phyloP scores from a whole-genome alignment of 2,888 invertebrate genomes.

The Drosophila merina region DNA sequence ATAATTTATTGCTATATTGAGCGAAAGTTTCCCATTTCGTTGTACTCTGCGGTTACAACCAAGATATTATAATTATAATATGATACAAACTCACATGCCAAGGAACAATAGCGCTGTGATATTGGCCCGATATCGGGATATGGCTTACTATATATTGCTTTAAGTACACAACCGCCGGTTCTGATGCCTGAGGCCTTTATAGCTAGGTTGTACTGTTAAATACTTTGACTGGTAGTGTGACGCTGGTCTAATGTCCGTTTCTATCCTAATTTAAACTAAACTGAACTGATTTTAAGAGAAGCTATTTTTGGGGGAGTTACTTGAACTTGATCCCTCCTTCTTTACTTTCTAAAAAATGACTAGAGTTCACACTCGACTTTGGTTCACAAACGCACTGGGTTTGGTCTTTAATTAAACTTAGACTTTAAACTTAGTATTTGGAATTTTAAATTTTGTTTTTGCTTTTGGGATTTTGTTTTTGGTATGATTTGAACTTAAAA shows the following conservation, averaged over 20 bases:
- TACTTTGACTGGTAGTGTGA: slow-evolving; percentile 79
- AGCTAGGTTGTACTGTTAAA: slow-evolving; percentile 72
- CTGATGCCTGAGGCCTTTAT: slow-evolving; percentile 52
- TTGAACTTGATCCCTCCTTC: slow-evolving; percentile 19
- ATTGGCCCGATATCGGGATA: slow-evolving; percentile 59
- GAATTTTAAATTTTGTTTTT: slow-evolving; percentile 33
- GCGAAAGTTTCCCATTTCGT: slow-evolving; percentile 78
- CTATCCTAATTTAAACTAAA: slow-evolving; percentile 29
- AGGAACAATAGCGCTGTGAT: slow-evolving; percentile 83
- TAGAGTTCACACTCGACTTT: slow-evolving; percentile 82
- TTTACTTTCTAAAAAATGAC: slow-evolving; percentile 74
- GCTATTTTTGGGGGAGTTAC: slow-evolving; percentile 1
- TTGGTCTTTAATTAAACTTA: slow-evolving; percentile 44
- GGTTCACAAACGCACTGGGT: slow-evolving; percentile 50
- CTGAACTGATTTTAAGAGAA: slow-evolving; percentile 28
- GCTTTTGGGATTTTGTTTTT: slow-evolving; percentile 21
- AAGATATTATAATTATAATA: slow-evolving; percentile 25
- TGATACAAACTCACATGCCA: slow-evolving; percentile 51
- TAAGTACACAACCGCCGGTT: slow-evolving; percentile 82
- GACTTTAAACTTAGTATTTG: slow-evolving; percentile 50
- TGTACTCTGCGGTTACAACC: slow-evolving; percentile 78
- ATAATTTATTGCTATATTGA: slow-evolving; percentile 60
- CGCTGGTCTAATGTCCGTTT: slow-evolving; percentile 76
- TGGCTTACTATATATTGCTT: slow-evolving; percentile 52
- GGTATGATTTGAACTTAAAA: slow-evolving; percentile 53